These are phyloP conservation scores for Zele albiditarsus DNA, from an alignment of 2,888 invertebrate species.

Conservation along the genomic window DNA sequence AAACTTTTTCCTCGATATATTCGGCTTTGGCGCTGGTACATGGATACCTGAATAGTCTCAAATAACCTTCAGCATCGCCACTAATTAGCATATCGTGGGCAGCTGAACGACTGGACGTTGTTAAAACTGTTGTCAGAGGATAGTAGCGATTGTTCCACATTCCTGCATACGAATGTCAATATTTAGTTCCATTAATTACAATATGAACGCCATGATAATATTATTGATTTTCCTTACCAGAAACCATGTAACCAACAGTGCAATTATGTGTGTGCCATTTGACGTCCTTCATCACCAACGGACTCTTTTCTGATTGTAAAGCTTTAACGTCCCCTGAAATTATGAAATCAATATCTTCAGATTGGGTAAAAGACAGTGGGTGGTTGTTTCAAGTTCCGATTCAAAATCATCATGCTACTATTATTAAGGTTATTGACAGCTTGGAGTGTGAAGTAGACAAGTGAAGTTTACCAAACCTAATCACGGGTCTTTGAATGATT, in stretches of 20 bases:
- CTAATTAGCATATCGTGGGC: constrained; percentile 88
- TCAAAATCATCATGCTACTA: too few species aligned
- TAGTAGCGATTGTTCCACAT: constrained; percentile 94
- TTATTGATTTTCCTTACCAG: constrained; percentile 76
- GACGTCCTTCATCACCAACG: constrained; percentile 91
- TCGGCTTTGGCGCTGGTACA: constrained; percentile 90
- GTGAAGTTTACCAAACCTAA: too few species aligned
- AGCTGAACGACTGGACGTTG: constrained; percentile 86
- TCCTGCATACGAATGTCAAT: constrained; percentile 72
- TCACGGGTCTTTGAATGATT: too few species aligned
- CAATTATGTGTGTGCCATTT: constrained; percentile 93
- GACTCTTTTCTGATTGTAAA: constrained; percentile 89
- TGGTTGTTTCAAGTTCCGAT: too few species aligned
- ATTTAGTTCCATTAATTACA: background rate
- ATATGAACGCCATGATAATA: background rate
- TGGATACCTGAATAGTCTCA: constrained; percentile 90
- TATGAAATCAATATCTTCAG: background rate
- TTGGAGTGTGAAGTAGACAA: too few species aligned
- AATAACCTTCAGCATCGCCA: constrained; percentile 92
- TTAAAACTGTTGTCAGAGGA: constrained; percentile 86
- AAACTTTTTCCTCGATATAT: constrained; percentile 90
- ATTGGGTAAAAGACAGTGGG: too few species aligned
- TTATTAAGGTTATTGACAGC: too few species aligned
- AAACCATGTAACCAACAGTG: constrained; percentile 89
- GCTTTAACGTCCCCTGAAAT: constrained; percentile 91